Percentiles rank a stretch among this genome's conserved stretches.
Evolutionary conservation across 2,113 vertebrate genomes (phyloP).

Genomic region (Fulmarus glacialis): DNA sequence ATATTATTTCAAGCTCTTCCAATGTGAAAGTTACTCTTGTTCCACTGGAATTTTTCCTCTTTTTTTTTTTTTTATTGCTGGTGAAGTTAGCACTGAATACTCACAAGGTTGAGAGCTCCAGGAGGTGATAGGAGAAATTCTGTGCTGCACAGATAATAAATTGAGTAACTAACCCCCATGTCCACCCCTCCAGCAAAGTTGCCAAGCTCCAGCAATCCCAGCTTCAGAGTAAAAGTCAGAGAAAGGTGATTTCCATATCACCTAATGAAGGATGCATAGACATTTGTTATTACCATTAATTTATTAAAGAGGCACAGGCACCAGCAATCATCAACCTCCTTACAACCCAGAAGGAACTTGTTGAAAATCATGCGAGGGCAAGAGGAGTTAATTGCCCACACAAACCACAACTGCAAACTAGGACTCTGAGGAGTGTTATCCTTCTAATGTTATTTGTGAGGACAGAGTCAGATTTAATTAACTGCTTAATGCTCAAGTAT

Average conservation of each 20-base stretch:
- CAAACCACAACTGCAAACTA: neutral
- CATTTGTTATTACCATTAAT: slow-evolving; percentile 18
- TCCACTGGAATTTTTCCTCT: neutral
- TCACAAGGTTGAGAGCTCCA: neutral
- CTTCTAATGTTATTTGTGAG: neutral
- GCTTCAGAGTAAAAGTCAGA: neutral
- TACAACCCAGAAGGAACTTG: neutral
- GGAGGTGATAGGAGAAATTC: neutral
- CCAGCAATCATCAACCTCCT: slow-evolving; percentile 13
- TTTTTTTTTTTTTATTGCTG: neutral
- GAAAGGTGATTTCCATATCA: neutral
- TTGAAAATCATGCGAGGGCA: neutral
- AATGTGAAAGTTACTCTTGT: neutral
- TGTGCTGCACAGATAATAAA: neutral
- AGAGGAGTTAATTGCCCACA: slow-evolving; percentile 10
- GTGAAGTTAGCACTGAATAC: neutral
- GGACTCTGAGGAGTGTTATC: neutral
- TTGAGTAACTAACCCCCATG: neutral
- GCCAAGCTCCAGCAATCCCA: neutral
- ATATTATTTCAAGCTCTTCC: neutral
- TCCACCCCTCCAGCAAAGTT: neutral
- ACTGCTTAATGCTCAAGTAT: neutral
- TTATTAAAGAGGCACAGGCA: slow-evolving; percentile 21
- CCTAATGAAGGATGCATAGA: slow-evolving; percentile 7
- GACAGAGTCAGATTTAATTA: neutral